Evolutionary conservation across 2,113 vertebrate species (phyloP).

Genomic region (Pygoscelis adeliae): DNA sequence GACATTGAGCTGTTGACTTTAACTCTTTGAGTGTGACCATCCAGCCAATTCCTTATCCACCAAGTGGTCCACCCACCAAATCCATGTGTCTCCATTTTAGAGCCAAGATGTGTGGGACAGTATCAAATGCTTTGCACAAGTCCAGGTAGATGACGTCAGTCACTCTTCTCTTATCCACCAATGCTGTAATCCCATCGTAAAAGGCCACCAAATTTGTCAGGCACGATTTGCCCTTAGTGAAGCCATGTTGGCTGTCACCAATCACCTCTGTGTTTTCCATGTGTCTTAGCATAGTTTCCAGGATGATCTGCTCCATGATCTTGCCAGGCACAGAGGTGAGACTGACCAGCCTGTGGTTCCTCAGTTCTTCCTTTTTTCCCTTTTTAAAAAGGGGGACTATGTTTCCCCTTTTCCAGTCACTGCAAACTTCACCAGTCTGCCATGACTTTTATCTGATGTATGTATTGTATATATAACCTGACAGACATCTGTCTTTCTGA

Average conservation of each 20-base stretch:
- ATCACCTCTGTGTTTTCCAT: too few species aligned
- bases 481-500: neutral
- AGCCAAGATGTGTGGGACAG: too few species aligned
- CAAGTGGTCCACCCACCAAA: neutral
- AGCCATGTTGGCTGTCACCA: too few species aligned
- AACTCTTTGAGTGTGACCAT: too few species aligned
- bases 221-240: too few species aligned
- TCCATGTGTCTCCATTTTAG: too few species aligned
- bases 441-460: neutral
- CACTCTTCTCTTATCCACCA: too few species aligned
- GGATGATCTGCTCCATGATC: neutral
- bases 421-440: neutral
- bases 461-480: neutral
- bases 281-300: neutral
- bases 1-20: neutral
- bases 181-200: too few species aligned
- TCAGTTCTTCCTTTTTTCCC: neutral
- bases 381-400: neutral
- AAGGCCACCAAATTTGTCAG: too few species aligned
- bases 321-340: neutral
- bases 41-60: neutral
- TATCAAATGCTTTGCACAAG: too few species aligned
- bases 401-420: neutral
- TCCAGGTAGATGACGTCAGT: too few species aligned
- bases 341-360: neutral